Percentiles rank a stretch among this genome's conserved stretches.
These are phyloP conservation scores for Bolborhynchus lineola DNA, from an alignment of 2,113 vertebrate genomes.

Conservation along the genomic window DNA sequence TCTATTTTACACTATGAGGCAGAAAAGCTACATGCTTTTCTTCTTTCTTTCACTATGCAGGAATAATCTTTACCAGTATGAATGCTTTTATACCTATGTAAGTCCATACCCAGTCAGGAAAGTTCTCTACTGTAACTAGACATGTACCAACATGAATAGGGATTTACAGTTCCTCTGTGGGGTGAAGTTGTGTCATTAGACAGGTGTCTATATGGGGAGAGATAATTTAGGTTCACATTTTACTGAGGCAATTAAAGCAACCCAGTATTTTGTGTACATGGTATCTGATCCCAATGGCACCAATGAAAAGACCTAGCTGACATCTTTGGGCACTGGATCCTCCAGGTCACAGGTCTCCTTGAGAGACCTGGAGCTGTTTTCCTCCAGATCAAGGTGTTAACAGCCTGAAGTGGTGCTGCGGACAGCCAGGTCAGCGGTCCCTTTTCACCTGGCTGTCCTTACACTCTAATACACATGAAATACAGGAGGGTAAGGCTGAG, in stretches of 20 bases:
- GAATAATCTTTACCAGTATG: not conserved
- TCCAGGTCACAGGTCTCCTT: too few relatives aligned
- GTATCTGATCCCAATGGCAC: not conserved
- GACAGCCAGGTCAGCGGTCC: not conserved
- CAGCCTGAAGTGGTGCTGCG: not conserved
- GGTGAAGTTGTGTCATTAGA: not conserved
- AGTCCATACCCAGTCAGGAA: not conserved
- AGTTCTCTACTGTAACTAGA: not conserved
- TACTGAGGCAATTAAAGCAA: not conserved
- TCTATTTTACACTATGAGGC: not conserved
- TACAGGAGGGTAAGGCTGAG: not conserved
- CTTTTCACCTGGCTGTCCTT: not conserved
- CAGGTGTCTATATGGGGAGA: not conserved
- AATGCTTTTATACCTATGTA: not conserved
- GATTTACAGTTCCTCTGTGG: not conserved
- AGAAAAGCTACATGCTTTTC: not conserved
- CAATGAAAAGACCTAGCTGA: not conserved
- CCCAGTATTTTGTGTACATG: not conserved
- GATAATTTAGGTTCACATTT: not conserved
- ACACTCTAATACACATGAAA: constrained; percentile 14
- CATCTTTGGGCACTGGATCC: not conserved
- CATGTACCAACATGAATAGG: not conserved
- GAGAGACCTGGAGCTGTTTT: not conserved
- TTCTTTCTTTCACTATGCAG: not conserved
- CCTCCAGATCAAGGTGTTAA: not conserved